Evolutionary conservation across 2,888 invertebrate genomes (phyloP).

Genomic region (Andrena chrysosceles): DNA sequence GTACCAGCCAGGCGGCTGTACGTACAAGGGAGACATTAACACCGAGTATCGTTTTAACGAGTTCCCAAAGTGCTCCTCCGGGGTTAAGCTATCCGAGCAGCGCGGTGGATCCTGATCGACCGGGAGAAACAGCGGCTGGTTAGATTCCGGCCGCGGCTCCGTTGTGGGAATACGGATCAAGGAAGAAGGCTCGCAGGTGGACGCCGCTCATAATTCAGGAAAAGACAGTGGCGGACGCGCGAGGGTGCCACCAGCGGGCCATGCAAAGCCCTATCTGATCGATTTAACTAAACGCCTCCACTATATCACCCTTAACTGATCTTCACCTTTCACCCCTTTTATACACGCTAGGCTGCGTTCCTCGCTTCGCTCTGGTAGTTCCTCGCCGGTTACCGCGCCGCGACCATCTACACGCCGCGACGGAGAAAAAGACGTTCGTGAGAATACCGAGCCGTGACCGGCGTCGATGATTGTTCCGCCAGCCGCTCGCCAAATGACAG

Average conservation of each 20-base stretch:
- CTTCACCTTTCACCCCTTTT: conserved; percentile 75
- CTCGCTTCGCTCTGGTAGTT: conserved; percentile 48
- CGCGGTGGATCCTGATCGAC: conserved; percentile 1
- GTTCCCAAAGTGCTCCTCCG: not conserved
- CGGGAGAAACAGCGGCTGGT: not conserved
- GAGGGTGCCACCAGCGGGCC: conserved; percentile 68
- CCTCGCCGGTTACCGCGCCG: conserved; percentile 36
- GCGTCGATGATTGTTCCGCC: conserved; percentile 48
- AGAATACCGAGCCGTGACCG: conserved; percentile 50
- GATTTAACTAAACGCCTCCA: conserved; percentile 80
- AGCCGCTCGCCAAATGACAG: conserved; percentile 4
- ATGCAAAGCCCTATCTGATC: conserved; percentile 79
- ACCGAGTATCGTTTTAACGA: conserved; percentile 18
- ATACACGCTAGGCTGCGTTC: conserved; percentile 57
- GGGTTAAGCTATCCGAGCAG: not conserved
- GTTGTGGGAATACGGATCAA: conserved; percentile 58
- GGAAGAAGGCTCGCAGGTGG: conserved; percentile 56
- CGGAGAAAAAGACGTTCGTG: conserved; percentile 39
- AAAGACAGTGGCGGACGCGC: conserved; percentile 66
- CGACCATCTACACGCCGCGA: conserved; percentile 16
- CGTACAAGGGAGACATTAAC: conserved; percentile 1
- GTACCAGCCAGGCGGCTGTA: not conserved
- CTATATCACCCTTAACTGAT: conserved; percentile 82
- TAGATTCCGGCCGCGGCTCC: not conserved
- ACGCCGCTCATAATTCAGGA: conserved; percentile 73